A percentile compares a stretch with the other conserved stretches of the same genome.
Conservation (phyloP, 2,797 vertebrate genomes). For the Sebastes matsubarae region DNA sequence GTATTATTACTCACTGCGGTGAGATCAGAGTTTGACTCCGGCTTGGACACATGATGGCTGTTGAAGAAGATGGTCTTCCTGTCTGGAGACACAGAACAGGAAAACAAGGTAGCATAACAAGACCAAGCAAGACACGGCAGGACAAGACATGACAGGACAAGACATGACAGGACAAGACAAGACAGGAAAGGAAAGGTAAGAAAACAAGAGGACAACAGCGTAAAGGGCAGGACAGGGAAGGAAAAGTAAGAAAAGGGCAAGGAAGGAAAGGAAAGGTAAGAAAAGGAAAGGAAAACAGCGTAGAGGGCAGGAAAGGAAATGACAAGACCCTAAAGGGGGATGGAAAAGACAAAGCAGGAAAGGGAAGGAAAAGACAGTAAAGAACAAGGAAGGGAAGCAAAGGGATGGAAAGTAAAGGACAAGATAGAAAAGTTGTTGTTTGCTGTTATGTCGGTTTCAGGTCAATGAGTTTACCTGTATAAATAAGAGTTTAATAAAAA, state of each 20-base stretch:
- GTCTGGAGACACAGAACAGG: conserved; percentile 61
- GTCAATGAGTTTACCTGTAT: no score
- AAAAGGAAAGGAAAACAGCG: neutral
- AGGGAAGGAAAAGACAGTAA: neutral
- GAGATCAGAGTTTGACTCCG: conserved; percentile 82
- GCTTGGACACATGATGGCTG: conserved; percentile 85
- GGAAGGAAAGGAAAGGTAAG: no score
- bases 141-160: neutral
- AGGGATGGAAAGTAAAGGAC: neutral
- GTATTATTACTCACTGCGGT: conserved; percentile 70
- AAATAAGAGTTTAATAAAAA: no score
- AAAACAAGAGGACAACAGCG: neutral
- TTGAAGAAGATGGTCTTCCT: conserved; percentile 84
- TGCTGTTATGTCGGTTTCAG: no score
- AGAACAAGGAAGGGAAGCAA: neutral
- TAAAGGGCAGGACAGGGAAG: neutral
- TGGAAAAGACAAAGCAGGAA: neutral
- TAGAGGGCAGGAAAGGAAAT: neutral
- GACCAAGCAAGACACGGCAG: no score
- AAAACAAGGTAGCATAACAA: neutral
- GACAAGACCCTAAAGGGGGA: neutral
- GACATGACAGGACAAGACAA: neutral
- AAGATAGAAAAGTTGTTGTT: neutral
- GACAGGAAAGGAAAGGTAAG: neutral
- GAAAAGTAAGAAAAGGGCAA: neutral